These are phyloP conservation scores for Pseudorhiza aurosa DNA, from an alignment of 30 jellyfish, hydroid and myxozoan genomes.

Conservation along the genomic window DNA sequence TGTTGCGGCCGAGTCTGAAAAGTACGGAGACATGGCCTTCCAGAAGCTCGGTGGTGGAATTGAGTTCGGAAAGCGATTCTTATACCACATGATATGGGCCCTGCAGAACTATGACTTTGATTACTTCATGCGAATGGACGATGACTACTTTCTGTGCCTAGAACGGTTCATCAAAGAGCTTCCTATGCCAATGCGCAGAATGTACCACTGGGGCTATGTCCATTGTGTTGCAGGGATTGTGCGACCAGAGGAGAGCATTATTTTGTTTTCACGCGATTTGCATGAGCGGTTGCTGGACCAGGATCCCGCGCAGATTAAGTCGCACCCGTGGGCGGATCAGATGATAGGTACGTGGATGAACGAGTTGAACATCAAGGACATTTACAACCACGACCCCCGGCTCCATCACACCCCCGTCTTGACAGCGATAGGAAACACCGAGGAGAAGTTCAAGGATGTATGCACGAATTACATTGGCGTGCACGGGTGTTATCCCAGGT, in stretches of 20 bases:
- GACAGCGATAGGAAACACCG: constrained; percentile 7
- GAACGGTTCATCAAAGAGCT: constrained; percentile 36
- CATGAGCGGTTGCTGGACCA: constrained; percentile 44
- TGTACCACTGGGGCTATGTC: constrained; percentile 61
- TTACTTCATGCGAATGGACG: constrained; percentile 84
- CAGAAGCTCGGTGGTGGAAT: constrained; percentile 78
- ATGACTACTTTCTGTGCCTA: constrained; percentile 82
- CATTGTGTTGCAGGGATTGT: constrained; percentile 46
- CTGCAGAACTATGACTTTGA: constrained; percentile 68
- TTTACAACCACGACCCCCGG: constrained; percentile 69
- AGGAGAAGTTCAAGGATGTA: constrained; percentile 48
- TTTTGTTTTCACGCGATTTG: constrained; percentile 46
- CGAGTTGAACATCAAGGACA: constrained; percentile 24
- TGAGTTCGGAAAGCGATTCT: constrained; percentile 83
- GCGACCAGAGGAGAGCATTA: constrained; percentile 78
- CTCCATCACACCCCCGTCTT: constrained; percentile 88
- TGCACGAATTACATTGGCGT: constrained; percentile 72
- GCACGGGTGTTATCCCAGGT: constrained; percentile 80
- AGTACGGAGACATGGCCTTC: constrained; percentile 59
- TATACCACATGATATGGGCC: constrained; percentile 91
- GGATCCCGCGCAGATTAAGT: constrained; percentile 24
- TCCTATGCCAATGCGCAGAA: constrained; percentile 22
- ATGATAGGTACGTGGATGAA: constrained; percentile 61
- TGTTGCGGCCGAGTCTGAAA: constrained; percentile 24
- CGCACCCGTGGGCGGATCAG: constrained; percentile 86